Evolutionary conservation across 2,797 vertebrate genomes (phyloP), one percentile per base, ranked within the genome.

Genomic region (Falco cherrug): DNA sequence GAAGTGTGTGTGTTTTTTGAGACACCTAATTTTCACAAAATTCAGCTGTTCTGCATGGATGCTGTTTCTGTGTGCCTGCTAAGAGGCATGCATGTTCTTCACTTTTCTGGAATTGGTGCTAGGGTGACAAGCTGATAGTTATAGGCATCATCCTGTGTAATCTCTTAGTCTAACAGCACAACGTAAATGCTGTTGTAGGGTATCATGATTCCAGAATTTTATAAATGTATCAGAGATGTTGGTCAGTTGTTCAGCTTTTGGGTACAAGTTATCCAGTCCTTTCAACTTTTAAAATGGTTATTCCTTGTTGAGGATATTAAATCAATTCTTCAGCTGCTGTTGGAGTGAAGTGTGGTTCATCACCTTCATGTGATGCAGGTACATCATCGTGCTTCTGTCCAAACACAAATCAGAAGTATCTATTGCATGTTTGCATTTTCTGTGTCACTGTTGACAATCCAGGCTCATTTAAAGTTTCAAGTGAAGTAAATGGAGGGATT

Each of bases 291-390:
- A 31, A 13, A 43, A 26, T 21, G 9, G 3, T 63, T 94, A 11
- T 74, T 68, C 31, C 24, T 53, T 22, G 41, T 6, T 54, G 43
- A 28, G 59, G 16, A 1, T 35, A 20, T 21, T 56, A 22, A 48
- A 25, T 43, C 39, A 29, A 29, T 54, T 84, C 75, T 64, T 70
- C 47, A 64, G 75, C 53, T 75, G 35, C 41, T 56, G 15, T 21
- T 71, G 54, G 29, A 67, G 24, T 22, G 12, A 22, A 39, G 39
- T 17, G 37, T 45, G 43, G 26, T 57, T 48, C 22, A 6, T 68
- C 70, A 65, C 19, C 47, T 57, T 22, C 39, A 2, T 0, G 1
- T 31, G 51, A 11, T 12, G 8, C 0, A 0, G 19, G 20, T 33
- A 12, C 29, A 8, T 37, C 1, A 0, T 43, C 33, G 2, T 11